phyloP scores from a whole-genome alignment of 2,113 vertebrate species.

The Mobula hypostoma region DNA sequence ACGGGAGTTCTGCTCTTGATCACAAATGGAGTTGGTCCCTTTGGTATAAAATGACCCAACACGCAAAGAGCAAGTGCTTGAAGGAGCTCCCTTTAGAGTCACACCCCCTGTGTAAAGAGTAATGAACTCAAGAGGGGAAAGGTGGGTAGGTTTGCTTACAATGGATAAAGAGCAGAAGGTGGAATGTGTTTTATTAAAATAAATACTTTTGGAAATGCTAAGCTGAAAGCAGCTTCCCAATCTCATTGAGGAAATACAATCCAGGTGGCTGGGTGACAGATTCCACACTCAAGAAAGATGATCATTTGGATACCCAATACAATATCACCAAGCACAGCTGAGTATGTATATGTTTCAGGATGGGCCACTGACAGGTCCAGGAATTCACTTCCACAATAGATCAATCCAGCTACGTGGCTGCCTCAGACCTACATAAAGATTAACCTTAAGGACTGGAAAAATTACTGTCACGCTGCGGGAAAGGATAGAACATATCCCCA shows the following conservation, averaged over 20 bases:
- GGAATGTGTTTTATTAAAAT: neutral
- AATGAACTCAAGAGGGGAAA: neutral
- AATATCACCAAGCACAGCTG: neutral
- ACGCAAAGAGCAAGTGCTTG: neutral
- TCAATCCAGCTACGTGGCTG: neutral
- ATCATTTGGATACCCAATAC: neutral
- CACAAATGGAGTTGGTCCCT: too few relatives aligned
- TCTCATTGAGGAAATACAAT: neutral
- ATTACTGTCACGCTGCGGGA: neutral
- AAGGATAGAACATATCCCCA: neutral
- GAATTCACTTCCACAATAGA: neutral
- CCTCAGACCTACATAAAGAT: neutral
- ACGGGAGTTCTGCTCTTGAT: too few relatives aligned
- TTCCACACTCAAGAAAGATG: neutral
- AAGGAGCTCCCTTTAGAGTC: neutral
- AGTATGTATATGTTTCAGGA: neutral
- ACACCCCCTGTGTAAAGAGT: neutral
- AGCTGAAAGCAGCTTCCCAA: neutral
- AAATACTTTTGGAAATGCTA: neutral
- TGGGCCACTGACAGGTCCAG: neutral
- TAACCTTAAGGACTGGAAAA: neutral
- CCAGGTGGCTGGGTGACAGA: neutral
- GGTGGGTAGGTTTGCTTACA: neutral
- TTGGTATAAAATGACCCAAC: too few relatives aligned
- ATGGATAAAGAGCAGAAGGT: neutral